These are phyloP conservation scores for Climacteris rufus DNA, from an alignment of 2,113 vertebrate genomes.

Conservation along the genomic window DNA sequence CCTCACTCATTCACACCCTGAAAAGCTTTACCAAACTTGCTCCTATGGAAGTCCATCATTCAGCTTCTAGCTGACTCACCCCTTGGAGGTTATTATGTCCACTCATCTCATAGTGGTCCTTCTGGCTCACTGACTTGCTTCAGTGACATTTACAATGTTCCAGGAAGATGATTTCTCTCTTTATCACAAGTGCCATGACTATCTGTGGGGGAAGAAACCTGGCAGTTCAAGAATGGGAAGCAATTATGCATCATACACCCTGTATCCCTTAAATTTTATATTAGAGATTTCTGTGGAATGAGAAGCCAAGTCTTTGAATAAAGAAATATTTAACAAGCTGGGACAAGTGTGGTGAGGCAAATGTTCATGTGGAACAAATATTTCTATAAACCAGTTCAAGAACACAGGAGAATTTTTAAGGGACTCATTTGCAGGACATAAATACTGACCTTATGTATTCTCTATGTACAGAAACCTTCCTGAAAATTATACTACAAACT, in stretches of 20 bases:
- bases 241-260: slow-evolving; percentile 9
- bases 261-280: slow-evolving; percentile 44
- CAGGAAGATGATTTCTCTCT: not conserved
- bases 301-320: slow-evolving; percentile 57
- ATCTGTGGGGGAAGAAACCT: not conserved
- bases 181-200: not conserved
- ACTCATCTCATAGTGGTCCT: not conserved
- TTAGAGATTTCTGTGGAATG: slow-evolving; percentile 30
- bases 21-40: not conserved
- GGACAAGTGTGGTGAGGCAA: slow-evolving; percentile 58
- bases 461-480: not conserved
- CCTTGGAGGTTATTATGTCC: not conserved
- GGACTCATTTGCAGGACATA: slow-evolving; percentile 38
- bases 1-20: not conserved
- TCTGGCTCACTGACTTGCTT: not conserved
- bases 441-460: slow-evolving; percentile 51
- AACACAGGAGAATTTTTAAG: slow-evolving; percentile 42
- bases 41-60: not conserved
- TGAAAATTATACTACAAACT: not conserved
- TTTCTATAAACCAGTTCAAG: slow-evolving; percentile 53
- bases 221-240: slow-evolving; percentile 10
- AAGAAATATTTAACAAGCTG: slow-evolving; percentile 53
- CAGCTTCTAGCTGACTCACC: not conserved
- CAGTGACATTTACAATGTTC: not conserved
- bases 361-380: slow-evolving; percentile 64